Base-by-base conservation (phyloP, 2,113 vertebrate genomes). In the Cyphomyrus discorhynchus region DNA sequence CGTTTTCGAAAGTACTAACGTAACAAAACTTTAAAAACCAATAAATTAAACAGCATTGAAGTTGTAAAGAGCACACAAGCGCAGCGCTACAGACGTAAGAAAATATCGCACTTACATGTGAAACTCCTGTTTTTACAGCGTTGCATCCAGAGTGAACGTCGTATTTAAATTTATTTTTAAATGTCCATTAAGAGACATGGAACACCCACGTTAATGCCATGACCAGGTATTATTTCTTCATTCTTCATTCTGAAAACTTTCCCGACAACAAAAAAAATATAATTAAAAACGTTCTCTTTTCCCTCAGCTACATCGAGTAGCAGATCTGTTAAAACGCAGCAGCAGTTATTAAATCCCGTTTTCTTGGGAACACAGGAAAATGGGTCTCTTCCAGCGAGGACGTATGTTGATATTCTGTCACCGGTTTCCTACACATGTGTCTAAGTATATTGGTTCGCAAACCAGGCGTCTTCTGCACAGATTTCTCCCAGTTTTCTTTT, bases 101-200 rank as follows among this genome's bases (percentile, higher is more conserved):
- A 58, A 21, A 10, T n/a, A 70, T 21, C 19, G 24, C 85, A 93
- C 95, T 96, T 93, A 96, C 95, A 92, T 95, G 93, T 94, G 93
- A 95, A 96, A 95, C 92, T 95, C 93, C 92, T 94, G 92, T 93
- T 90, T 91, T 89, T 92, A 88, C 90, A 91, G 93, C 92, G 91
- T 91, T 92, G 86, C 91, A 85, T 90, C 70, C 53, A 92, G 87
- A 89, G 45, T 27, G 39, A 84, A 89, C 56, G 70, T 80, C 19
- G 84, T 53, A 19, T 89, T 88, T 92, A 91, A 74, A 92, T 83
- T 66, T 87, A 80, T 62, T 90, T 31, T 92, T 89, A 86, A 89
- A 92, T 93, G 77, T 91, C 93, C 91, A 90, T 86, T 53, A 88
- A 90, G 89, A 88, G 84, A 45, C 90, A 91, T 56, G 90, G 80